Evolutionary conservation across 2,113 vertebrate genomes (phyloP).

Genomic region (Cacatua alba): DNA sequence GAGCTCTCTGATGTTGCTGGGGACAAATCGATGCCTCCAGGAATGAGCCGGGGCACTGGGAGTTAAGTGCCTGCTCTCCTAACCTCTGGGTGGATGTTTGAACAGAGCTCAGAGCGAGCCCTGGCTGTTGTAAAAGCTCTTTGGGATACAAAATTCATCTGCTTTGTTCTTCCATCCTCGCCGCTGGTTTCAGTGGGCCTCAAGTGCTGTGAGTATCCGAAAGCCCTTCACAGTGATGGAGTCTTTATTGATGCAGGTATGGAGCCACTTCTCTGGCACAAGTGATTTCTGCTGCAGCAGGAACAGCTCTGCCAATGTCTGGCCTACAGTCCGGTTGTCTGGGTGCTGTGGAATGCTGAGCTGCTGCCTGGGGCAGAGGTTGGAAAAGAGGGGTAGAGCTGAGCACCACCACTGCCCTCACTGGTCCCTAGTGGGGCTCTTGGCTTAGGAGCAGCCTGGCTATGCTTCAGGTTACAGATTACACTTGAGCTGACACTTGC

Average conservation of each 20-base stretch:
- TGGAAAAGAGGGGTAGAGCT: background rate
- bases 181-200: background rate
- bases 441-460: background rate
- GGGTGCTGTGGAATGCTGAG: background rate
- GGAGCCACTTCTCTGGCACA: background rate
- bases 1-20: slow-evolving; percentile 19
- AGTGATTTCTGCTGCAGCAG: background rate
- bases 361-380: background rate
- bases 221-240: background rate
- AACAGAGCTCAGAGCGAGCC: slow-evolving; percentile 31
- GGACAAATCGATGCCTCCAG: background rate
- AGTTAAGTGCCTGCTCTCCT: background rate
- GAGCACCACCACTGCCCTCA: background rate
- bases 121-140: background rate
- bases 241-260: fast-evolving
- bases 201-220: background rate
- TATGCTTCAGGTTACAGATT: background rate
- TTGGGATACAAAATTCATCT: background rate
- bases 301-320: background rate
- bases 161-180: background rate
- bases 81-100: slow-evolving; percentile 12
- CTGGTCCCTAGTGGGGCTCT: background rate
- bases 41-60: slow-evolving; percentile 13
- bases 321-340: too few species aligned
- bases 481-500: background rate